These are phyloP conservation scores for Sparidentex hasta DNA, from an alignment of 2,797 vertebrate species.

Conservation along the genomic window DNA sequence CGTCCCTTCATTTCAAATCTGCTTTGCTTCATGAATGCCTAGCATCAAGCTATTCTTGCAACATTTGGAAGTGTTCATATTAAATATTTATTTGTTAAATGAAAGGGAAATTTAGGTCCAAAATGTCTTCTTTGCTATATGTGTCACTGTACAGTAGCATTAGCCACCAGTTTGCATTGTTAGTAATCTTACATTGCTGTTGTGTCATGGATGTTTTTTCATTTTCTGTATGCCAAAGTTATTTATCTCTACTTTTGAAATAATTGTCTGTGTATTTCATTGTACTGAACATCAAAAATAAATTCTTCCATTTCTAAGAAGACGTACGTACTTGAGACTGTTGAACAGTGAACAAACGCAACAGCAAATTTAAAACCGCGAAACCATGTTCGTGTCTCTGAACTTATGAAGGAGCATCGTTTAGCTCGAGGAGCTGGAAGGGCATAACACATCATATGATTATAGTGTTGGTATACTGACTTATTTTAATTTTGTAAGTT, in stretches of 20 bases:
- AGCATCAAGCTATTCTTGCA: conserved; percentile 25
- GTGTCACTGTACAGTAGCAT: conserved; percentile 65
- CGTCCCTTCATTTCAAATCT: conserved; percentile 17
- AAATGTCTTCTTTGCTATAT: conserved; percentile 51
- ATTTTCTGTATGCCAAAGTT: conserved; percentile 73
- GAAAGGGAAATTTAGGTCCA: conserved; percentile 66
- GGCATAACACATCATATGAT: too few species aligned
- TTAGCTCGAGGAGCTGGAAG: too few species aligned
- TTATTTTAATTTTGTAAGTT: too few species aligned
- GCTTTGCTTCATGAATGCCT: conserved; percentile 44
- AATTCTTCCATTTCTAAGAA: conserved; percentile 70
- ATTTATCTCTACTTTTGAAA: conserved; percentile 80
- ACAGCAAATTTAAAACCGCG: too few species aligned
- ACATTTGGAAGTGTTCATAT: conserved; percentile 63
- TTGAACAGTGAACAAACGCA: neutral
- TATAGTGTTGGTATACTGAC: too few species aligned
- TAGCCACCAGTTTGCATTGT: conserved; percentile 56
- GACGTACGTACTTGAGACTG: conserved; percentile 1
- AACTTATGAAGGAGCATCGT: neutral
- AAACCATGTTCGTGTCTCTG: neutral
- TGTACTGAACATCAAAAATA: conserved; percentile 73
- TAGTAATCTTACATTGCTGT: conserved; percentile 53
- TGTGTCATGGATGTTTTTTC: conserved; percentile 60
- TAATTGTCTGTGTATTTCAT: conserved; percentile 72
- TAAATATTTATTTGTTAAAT: conserved; percentile 82